Percentiles rank a stretch among this genome's conserved stretches.
phyloP scores from a whole-genome alignment of 2,797 vertebrate species.

The Picus viridis region DNA sequence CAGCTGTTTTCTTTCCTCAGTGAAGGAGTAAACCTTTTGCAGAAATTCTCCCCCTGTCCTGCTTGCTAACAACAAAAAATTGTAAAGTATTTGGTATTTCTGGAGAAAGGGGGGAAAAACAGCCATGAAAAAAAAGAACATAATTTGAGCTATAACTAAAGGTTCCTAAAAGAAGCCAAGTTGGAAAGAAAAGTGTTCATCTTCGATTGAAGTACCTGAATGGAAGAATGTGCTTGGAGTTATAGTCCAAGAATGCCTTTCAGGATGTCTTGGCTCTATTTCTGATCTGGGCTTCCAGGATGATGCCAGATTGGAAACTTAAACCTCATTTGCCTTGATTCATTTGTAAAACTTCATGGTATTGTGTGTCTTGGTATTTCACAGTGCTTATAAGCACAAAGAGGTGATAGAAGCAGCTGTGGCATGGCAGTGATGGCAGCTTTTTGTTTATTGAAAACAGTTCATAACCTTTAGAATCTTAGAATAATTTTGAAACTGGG shows the following conservation, averaged over 20 bases:
- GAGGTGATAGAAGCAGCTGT: neutral
- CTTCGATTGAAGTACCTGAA: constrained; percentile 28
- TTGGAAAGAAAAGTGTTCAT: neutral
- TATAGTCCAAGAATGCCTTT: neutral
- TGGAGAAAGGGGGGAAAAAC: constrained; percentile 29
- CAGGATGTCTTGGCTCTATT: neutral
- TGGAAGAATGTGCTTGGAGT: constrained; percentile 20
- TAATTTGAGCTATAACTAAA: constrained; percentile 56
- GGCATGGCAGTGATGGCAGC: neutral
- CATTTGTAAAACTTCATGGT: neutral
- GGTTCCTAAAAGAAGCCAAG: constrained; percentile 26
- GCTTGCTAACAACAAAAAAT: constrained; percentile 29
- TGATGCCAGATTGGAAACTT: neutral
- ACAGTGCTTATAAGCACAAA: neutral
- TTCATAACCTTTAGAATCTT: neutral
- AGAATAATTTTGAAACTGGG: neutral
- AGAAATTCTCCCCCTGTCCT: constrained; percentile 38
- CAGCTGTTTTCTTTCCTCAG: constrained; percentile 51
- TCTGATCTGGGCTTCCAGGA: neutral
- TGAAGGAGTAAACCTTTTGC: neutral
- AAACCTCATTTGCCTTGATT: neutral
- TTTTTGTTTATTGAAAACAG: neutral
- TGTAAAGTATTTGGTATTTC: constrained; percentile 36
- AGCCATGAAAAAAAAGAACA: constrained; percentile 29
- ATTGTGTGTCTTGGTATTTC: neutral